These are phyloP conservation scores for Paedocypris micromegethes DNA, from an alignment of 2,797 vertebrate genomes.

Conservation along the genomic window DNA sequence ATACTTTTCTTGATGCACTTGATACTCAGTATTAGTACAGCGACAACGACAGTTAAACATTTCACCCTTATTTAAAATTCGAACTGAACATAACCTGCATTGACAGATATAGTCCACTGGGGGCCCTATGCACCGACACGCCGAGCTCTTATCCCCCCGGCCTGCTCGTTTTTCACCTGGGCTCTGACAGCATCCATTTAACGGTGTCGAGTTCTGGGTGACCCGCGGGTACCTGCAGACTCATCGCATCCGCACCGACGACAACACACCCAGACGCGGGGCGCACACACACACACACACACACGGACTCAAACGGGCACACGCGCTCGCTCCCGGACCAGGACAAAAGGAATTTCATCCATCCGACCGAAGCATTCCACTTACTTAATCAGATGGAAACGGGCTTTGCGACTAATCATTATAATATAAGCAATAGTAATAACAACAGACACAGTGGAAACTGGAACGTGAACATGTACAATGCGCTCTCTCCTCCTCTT, in stretches of 20 bases:
- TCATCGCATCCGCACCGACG: conserved; percentile 32
- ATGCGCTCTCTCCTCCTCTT: too few relatives aligned
- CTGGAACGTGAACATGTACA: too few relatives aligned
- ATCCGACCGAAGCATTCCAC: too few relatives aligned
- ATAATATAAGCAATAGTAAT: too few relatives aligned
- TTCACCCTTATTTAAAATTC: too few relatives aligned
- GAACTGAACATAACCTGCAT: background rate
- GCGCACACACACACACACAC: conserved; percentile 3
- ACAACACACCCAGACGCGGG: background rate
- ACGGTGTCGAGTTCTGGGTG: conserved; percentile 30
- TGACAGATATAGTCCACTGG: conserved; percentile 2
- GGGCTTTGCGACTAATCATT: too few relatives aligned
- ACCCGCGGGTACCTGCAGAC: conserved; percentile 44
- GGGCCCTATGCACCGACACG: conserved; percentile 12
- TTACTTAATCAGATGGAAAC: too few relatives aligned
- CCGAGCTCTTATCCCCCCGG: background rate
- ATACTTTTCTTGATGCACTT: too few relatives aligned
- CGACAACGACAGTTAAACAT: too few relatives aligned
- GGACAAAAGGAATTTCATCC: conserved; percentile 1
- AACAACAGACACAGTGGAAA: too few relatives aligned
- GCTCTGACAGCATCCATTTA: conserved; percentile 30
- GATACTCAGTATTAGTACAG: too few relatives aligned
- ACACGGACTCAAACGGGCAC: background rate
- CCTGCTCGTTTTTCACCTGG: conserved; percentile 5
- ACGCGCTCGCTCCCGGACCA: background rate